These are phyloP conservation scores for Drosophila anceps DNA, from an alignment of 2,888 invertebrate genomes.

Conservation along the genomic window DNA sequence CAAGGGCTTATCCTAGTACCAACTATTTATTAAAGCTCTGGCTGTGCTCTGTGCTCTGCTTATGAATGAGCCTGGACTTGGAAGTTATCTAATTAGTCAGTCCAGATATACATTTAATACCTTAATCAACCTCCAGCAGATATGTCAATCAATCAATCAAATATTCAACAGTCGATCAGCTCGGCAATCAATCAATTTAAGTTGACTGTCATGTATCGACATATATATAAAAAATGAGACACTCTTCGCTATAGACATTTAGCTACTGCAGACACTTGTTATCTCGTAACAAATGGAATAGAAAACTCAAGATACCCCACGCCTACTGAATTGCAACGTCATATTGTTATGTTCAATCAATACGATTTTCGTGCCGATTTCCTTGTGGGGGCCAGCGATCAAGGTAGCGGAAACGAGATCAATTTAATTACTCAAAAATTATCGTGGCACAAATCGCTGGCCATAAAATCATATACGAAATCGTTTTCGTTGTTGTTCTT, in stretches of 20 bases:
- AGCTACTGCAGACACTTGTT: not conserved
- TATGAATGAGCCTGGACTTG: no score
- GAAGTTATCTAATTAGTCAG: not conserved
- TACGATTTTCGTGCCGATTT: constrained; percentile 38
- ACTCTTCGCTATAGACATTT: not conserved
- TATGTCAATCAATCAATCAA: not conserved
- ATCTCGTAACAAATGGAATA: not conserved
- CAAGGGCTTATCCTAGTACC: no score
- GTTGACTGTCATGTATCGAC: not conserved
- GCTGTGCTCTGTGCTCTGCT: no score
- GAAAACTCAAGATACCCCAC: not conserved
- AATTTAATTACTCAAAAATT: constrained; percentile 69
- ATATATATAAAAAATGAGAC: no score
- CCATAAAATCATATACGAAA: constrained; percentile 49
- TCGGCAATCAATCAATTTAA: not conserved
- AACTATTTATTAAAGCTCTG: no score
- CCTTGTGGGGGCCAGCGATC: constrained; percentile 47
- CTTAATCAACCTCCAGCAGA: not conserved
- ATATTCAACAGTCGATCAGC: not conserved
- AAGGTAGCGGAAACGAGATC: constrained; percentile 75
- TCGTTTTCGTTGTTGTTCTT: constrained; percentile 17
- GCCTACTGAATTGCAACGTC: constrained; percentile 5
- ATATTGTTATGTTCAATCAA: constrained; percentile 22
- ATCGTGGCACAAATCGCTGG: constrained; percentile 40
- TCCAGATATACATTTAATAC: not conserved